Conservation (phyloP, 2,113 vertebrate genomes). For the Poeciliopsis prolifica region DNA sequence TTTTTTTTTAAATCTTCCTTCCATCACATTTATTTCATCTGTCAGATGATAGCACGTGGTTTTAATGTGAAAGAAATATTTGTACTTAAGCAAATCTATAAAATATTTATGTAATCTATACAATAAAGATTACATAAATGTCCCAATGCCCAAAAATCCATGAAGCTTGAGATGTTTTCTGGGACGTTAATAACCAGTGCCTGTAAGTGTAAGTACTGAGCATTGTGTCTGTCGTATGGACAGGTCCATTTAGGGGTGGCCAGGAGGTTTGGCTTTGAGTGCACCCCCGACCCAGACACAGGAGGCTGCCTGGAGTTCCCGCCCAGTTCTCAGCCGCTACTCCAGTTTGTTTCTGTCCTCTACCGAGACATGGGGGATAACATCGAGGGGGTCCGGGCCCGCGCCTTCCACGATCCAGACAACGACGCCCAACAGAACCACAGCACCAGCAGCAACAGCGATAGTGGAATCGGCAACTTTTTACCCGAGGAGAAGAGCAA, state of each 20-base stretch:
- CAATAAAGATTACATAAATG: too few relatives aligned
- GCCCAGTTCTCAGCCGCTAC: constrained; percentile 89
- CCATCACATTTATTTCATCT: too few relatives aligned
- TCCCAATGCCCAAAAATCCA: not conserved
- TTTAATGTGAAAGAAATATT: too few relatives aligned
- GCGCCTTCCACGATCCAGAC: constrained; percentile 92
- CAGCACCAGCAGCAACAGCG: constrained; percentile 96
- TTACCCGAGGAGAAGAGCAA: constrained; percentile 91
- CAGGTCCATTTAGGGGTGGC: constrained; percentile 89
- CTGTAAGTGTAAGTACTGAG: too few relatives aligned
- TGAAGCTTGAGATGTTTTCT: not conserved
- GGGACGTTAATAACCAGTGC: not conserved
- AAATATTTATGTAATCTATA: too few relatives aligned
- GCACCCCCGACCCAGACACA: constrained; percentile 94
- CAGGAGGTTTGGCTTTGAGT: constrained; percentile 89
- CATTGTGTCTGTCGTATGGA: not conserved
- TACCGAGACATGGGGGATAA: constrained; percentile 97
- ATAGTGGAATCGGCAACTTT: constrained; percentile 96
- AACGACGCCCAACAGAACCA: constrained; percentile 91
- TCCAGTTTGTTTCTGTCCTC: constrained; percentile 95
- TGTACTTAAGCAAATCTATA: too few relatives aligned
- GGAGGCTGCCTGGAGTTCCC: constrained; percentile 96
- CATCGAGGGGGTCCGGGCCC: constrained; percentile 91
- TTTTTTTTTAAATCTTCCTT: too few relatives aligned
- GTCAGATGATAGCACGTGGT: too few relatives aligned